A percentile compares a stretch with the other conserved stretches of the same genome.
These are phyloP conservation scores for Azemiops feae DNA, from an alignment of 2,113 vertebrate species.

Conservation along the genomic window DNA sequence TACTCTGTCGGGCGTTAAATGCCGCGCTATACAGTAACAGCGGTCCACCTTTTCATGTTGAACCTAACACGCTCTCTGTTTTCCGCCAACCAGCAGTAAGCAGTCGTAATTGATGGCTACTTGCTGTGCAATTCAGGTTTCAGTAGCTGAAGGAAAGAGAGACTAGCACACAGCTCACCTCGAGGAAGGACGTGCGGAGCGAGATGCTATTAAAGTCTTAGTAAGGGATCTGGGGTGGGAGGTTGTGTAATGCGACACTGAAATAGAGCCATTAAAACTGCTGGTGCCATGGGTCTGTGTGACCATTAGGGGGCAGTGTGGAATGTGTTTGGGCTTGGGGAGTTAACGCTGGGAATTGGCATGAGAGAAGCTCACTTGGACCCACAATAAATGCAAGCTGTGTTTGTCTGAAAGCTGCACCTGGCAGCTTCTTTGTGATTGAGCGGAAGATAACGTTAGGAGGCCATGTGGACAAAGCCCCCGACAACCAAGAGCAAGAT, in stretches of 20 bases:
- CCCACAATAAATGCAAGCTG: neutral
- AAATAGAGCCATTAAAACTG: neutral
- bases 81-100: neutral
- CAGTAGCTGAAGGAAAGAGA: neutral
- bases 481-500: neutral
- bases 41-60: neutral
- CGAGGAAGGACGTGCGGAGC: neutral
- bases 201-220: neutral
- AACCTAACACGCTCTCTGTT: neutral
- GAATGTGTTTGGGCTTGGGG: neutral
- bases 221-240: neutral
- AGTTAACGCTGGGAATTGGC: neutral
- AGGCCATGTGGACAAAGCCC: no score
- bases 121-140: neutral
- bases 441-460: no score
- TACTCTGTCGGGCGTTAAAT: neutral
- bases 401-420: neutral
- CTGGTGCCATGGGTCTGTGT: neutral
- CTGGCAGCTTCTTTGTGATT: neutral
- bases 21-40: no score
- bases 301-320: conserved; percentile 12
- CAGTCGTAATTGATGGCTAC: no score
- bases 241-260: neutral
- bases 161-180: neutral
- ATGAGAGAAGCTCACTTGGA: neutral